phyloP scores from a whole-genome alignment of 2,113 vertebrate genomes.

The Geothlypis trichas region DNA sequence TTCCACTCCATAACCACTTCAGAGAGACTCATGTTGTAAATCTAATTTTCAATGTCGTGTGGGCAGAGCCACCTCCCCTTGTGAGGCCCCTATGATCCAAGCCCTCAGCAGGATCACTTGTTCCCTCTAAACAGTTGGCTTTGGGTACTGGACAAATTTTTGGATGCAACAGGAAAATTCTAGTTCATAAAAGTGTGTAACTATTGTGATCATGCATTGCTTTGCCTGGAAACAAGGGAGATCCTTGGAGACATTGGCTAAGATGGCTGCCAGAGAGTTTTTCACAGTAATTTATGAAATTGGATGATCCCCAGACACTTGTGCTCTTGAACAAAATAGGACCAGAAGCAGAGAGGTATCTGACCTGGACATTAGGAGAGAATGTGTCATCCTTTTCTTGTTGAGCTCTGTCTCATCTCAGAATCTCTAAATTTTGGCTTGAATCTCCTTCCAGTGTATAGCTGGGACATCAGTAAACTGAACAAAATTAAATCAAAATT shows the following conservation, averaged over 20 bases:
- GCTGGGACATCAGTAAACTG: not conserved
- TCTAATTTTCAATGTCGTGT: not conserved
- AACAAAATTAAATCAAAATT: not conserved
- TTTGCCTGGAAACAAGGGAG: not conserved
- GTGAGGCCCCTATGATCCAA: not conserved
- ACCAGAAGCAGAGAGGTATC: not conserved
- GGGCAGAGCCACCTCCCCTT: not conserved
- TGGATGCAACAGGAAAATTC: not conserved
- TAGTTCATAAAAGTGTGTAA: not conserved
- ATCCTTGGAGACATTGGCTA: not conserved
- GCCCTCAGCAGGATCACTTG: not conserved
- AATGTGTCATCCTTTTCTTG: not conserved
- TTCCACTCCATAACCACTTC: not conserved
- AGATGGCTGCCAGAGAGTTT: not conserved
- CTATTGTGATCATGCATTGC: not conserved
- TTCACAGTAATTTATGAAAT: not conserved
- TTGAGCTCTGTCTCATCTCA: not conserved
- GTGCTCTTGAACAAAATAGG: not conserved
- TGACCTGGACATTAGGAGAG: not conserved
- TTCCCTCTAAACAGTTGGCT: not conserved
- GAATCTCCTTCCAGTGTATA: not conserved
- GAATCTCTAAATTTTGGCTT: not conserved
- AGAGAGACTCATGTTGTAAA: not conserved
- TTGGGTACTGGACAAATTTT: not conserved
- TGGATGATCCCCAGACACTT: not conserved